phyloP scores from a whole-genome alignment of 1,140 invertebrate genomes.

The Caenorhabditis latens region DNA sequence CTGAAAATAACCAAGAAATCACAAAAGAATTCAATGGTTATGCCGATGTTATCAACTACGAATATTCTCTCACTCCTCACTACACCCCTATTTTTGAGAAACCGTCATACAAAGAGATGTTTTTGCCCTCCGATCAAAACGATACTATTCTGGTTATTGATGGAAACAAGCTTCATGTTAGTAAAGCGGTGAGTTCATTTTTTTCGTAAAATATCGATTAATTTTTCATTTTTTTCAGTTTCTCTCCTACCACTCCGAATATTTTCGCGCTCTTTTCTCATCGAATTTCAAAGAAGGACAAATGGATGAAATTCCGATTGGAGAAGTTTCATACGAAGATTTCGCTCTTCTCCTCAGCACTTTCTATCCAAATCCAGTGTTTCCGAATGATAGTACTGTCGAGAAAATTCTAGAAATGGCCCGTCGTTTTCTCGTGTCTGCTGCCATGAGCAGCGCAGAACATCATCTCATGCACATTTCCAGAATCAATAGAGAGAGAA shows the following conservation, averaged over 20 bases:
- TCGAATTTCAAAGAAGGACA: background rate
- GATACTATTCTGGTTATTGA: background rate
- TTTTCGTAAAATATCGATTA: too few relatives aligned
- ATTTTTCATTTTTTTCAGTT: background rate
- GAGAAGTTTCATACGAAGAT: background rate
- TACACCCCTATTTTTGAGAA: background rate
- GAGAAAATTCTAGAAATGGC: background rate
- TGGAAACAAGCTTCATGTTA: background rate
- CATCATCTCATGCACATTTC: background rate
- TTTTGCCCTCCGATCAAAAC: background rate
- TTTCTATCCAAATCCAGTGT: background rate
- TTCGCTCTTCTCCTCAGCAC: background rate
- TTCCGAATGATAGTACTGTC: constrained; percentile 11
- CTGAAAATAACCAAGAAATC: background rate
- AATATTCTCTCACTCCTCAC: background rate
- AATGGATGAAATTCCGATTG: background rate
- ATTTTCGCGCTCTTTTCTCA: background rate
- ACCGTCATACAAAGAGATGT: background rate
- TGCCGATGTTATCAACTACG: background rate
- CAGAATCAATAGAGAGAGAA: background rate
- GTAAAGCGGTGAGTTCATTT: background rate
- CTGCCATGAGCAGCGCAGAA: background rate
- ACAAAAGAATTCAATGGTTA: background rate
- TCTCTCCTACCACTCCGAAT: background rate
- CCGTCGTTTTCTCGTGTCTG: background rate